A percentile compares a stretch with the other conserved stretches of the same genome.
phyloP scores from a whole-genome alignment of 1,140 invertebrate species.

The Euschistus heros region DNA sequence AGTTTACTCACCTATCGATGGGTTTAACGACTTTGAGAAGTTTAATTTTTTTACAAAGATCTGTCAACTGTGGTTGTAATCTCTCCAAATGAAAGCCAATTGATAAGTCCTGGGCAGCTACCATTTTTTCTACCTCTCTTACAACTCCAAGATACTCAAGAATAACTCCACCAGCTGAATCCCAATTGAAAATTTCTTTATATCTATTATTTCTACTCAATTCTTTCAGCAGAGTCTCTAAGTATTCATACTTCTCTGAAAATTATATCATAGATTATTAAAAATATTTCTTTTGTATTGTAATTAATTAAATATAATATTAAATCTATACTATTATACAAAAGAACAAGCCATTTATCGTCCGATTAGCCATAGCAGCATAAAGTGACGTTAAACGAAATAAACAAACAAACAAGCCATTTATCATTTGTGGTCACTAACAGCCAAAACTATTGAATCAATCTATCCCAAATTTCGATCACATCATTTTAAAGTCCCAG shows the following conservation, averaged over 20 bases:
- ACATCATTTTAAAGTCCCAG: too few species aligned
- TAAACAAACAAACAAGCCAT: too few species aligned
- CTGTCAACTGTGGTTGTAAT: conserved; percentile 48
- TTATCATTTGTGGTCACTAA: too few species aligned
- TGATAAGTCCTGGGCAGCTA: conserved; percentile 34
- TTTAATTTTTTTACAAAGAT: conserved; percentile 49
- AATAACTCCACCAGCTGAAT: conserved; percentile 51
- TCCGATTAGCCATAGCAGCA: too few species aligned
- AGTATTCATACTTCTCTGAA: conserved; percentile 54
- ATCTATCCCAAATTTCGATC: too few species aligned
- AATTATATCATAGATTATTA: too few species aligned
- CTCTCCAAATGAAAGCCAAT: conserved; percentile 49
- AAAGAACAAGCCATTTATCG: too few species aligned
- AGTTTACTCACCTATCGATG: conserved; percentile 45
- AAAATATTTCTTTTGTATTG: background rate
- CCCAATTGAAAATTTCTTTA: conserved; percentile 43
- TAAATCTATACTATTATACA: too few species aligned
- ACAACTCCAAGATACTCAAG: conserved; percentile 56
- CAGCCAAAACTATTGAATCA: too few species aligned
- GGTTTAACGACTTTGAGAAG: conserved; percentile 48
- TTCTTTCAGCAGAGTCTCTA: conserved; percentile 44
- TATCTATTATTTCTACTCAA: conserved; percentile 37
- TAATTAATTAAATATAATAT: background rate
- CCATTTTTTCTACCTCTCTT: conserved; percentile 39
- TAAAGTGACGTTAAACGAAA: too few species aligned